A percentile compares a stretch with the other conserved stretches of the same genome.
phyloP scores from a whole-genome alignment of 2,888 invertebrate genomes.

The Yponomeuta cagnagella region DNA sequence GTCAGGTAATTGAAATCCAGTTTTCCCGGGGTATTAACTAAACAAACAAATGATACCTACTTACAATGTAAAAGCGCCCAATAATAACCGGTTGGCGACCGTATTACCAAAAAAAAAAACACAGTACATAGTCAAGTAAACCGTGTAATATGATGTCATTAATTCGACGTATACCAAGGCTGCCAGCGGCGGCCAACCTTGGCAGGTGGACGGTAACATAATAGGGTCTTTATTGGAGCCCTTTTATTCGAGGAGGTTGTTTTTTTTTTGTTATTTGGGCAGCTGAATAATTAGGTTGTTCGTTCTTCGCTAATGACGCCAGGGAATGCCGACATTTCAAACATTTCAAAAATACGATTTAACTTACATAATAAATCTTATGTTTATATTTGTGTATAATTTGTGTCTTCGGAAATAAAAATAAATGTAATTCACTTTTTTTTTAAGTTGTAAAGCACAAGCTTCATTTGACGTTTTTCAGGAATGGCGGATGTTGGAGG shows the following conservation, averaged over 20 bases:
- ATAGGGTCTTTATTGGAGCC: conserved; percentile 4
- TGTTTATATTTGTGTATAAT: too few species aligned
- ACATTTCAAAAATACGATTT: neutral
- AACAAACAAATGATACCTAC: too few species aligned
- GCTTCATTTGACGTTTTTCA: too few species aligned
- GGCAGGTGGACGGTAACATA: neutral
- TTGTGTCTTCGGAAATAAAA: too few species aligned
- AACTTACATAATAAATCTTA: too few species aligned
- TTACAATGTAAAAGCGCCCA: neutral
- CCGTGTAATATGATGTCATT: conserved; percentile 1
- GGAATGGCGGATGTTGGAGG: too few species aligned
- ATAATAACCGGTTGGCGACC: neutral
- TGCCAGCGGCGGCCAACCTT: conserved; percentile 1
- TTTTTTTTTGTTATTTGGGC: conserved; percentile 6
- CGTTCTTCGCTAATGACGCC: neutral
- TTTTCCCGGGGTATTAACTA: too few species aligned
- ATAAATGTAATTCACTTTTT: neutral
- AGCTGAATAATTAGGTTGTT: neutral
- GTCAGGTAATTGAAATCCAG: too few species aligned
- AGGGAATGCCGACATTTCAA: conserved; percentile 18
- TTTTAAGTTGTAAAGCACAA: conserved; percentile 17
- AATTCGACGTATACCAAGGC: conserved; percentile 1
- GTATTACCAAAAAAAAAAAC: neutral
- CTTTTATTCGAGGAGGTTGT: neutral
- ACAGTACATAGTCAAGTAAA: neutral